Conservation (phyloP, 2,888 invertebrate genomes). For the Cryptosula pallasiana region DNA sequence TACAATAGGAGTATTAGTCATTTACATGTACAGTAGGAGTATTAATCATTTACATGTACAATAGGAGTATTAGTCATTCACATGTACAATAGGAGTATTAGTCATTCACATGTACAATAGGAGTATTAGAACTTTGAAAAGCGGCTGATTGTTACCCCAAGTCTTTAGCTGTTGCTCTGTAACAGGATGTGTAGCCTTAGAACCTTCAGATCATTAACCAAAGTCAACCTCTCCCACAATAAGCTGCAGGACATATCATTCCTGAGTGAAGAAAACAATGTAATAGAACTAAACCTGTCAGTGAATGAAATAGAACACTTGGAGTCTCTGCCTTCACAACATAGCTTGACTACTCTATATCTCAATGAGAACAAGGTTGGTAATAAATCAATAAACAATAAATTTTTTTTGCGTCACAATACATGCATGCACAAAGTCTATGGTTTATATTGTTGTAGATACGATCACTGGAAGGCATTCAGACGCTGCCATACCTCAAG, state of each 20-base stretch:
- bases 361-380: conserved; percentile 42
- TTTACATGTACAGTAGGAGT: too few relatives aligned
- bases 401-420: too few relatives aligned
- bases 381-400: too few relatives aligned
- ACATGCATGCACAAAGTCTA: too few relatives aligned
- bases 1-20: too few relatives aligned
- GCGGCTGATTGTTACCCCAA: too few relatives aligned
- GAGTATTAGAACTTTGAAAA: too few relatives aligned
- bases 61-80: too few relatives aligned
- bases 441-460: conserved; percentile 34
- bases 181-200: conserved; percentile 32
- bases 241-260: conserved; percentile 35
- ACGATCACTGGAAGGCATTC: conserved; percentile 39
- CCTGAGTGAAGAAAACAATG: conserved; percentile 31
- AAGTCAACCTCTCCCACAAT: conserved; percentile 42
- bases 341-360: conserved; percentile 37
- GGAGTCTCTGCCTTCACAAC: conserved; percentile 37
- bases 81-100: too few relatives aligned
- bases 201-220: conserved; percentile 35
- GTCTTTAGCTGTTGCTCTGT: too few relatives aligned
- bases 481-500: conserved; percentile 36
- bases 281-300: conserved; percentile 39
- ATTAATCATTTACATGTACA: too few relatives aligned
- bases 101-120: too few relatives aligned
- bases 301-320: conserved; percentile 41